Evolutionary conservation across 1,140 invertebrate species (phyloP), one percentile per base, ranked within the genome.

Genomic region (Uloborus diversus): DNA sequence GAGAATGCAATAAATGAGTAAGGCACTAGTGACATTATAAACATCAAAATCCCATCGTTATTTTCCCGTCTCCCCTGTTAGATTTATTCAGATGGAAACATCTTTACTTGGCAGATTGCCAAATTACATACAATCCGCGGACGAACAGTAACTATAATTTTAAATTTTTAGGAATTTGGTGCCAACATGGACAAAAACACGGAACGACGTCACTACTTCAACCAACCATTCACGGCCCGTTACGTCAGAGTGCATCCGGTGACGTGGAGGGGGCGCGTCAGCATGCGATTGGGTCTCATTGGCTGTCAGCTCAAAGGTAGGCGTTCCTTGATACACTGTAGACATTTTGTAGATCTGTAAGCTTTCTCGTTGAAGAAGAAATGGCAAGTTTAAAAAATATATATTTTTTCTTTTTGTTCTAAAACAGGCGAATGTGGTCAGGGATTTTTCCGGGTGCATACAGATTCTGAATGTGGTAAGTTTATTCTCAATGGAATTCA

Each of bases 121-220:
- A n/a, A n/a, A n/a, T n/a, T n/a, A n/a, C n/a, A n/a, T n/a, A n/a
- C n/a, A n/a, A n/a, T n/a, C n/a, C n/a, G n/a, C n/a, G n/a, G n/a
- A n/a, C n/a, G n/a, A n/a, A n/a, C n/a, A n/a, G n/a, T n/a, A n/a
- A n/a, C n/a, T n/a, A n/a, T n/a, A n/a, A n/a, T n/a, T n/a, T n/a
- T n/a, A n/a, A n/a, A 2, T 42, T 66, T 69, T 9, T 79, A 90
- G 89, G 85, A 88, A 79, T 90, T 90, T 84, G 88, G 88, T 4
- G 90, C 88, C 5, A 90, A 90, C 82, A 87, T 88, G 83, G 89
- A 90, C 84, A 89, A 88, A 78, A 84, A 87, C 51, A 88, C 88
- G 4, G 88, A 88, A 81, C 81, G 89, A 51, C 84, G 86, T 25
- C 89, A 90, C 81, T 90, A 89, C 83, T 85, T 90, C 27, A 89